Evolutionary conservation across 1,140 invertebrate species (phyloP), one percentile per base, ranked within the genome.

Genomic region (Homarus americanus): DNA sequence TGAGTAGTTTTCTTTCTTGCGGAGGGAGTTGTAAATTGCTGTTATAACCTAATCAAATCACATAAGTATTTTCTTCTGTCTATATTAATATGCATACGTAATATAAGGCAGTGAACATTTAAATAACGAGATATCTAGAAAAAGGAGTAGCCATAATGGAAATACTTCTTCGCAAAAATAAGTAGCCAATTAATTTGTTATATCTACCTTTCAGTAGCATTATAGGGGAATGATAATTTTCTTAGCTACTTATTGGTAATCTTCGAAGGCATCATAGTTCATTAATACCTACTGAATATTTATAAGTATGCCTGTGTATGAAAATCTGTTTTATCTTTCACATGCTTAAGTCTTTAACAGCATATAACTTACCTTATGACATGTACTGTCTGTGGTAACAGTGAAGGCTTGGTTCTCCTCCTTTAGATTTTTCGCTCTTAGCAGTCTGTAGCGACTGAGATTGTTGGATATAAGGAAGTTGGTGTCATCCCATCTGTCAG

Each of bases 361-460:
- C n/a, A 17, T 4, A 20, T 20, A 38, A 28, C 82, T 72, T 2
- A 85, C 83, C 83, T 85, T 85, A 34, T 85, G 63, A 49, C 38
- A 12, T 20, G 38, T n/a, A 28, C 32, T 28, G 15, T 85, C 66
- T 24, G 34, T n/a, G 28, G 40, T 36, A 2, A 75, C 40, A 0
- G 83, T 85, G 4, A 85, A 38, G 44, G 83, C 83, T 41, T 85
- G 83, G 44, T 75, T 49, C 38, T 85, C 83, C 38, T 85, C 83
- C 41, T 44, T 85, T 28, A 85, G 36, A 34, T 85, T 53, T 12
- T 72, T 69, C 5, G 40, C 49, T 41, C 83, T 36, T 2, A 85
- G 83, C 17, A 75, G 66, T 24, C 83, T 72, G 83, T 85, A 85
- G n/a, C 69, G 72, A 4, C 28, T 75, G 2, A 85, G 36, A 28